Base-by-base conservation (phyloP, 2,113 vertebrate genomes). In the Rhinogobius similis region DNA sequence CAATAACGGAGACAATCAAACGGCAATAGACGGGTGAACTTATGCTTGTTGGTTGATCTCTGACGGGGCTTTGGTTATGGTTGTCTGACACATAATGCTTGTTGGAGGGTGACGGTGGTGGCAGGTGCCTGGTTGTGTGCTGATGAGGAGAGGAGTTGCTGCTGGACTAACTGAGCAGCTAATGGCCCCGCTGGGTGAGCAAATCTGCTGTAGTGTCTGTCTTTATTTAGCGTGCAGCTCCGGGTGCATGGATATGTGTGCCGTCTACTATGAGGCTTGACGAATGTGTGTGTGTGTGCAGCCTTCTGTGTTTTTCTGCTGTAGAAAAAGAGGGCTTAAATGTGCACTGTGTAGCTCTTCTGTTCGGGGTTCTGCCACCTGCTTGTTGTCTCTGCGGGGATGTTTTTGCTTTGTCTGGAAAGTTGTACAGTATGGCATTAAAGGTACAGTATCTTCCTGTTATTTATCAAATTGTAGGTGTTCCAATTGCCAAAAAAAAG, bases 151-250 rank as follows among this genome's bases (percentile, higher is more conserved):
- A 70, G 82, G 72, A 83, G 85, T 81, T 81, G 73, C 75, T 81
- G 80, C 82, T 87, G 86, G 85, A 88, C 84, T 85, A 81, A 82
- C 86, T 62, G 85, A 80, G 86, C 79, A 50, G 84, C 82, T 88
- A 88, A 90, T 87, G 78, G 79, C 81, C 88, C 87, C 71, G 59
- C 84, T 88, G 86, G 73, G 83, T 81, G 83, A 82, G 70, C 73
- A 88, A 88, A 88, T 88, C 81, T 91, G 88, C 86, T 86, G 81
- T 46, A 81, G 82, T 84, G 87, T 88, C 82, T 87, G 84, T 82
- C 81, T 85, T 88, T 86, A 88, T 91, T 87, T 82, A 90, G 86
- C 81, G 71, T 75, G 76, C 48, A 74, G 76, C 74, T 77, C 76
- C 80, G 73, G 66, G 24, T 41, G 55, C 4, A 59, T 32, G 46